Conservation (phyloP, 2,888 invertebrate genomes). For the Synergus laeviventris region DNA sequence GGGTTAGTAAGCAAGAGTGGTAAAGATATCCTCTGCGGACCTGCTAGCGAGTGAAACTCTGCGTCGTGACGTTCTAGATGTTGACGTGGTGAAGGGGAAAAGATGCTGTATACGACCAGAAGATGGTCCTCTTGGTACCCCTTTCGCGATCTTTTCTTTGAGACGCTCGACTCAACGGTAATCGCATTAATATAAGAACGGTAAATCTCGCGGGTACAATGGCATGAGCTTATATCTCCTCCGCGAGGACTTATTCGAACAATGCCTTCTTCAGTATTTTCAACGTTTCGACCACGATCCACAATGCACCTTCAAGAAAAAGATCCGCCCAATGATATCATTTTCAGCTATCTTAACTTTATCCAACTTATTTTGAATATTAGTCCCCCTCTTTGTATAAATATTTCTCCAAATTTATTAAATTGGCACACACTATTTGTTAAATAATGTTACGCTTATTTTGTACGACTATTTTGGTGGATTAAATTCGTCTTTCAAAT, state of each 20-base stretch:
- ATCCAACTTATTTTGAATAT: conserved; percentile 1
- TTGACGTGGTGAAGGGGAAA: conserved; percentile 50
- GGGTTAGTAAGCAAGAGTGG: conserved; percentile 42
- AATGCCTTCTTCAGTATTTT: conserved; percentile 47
- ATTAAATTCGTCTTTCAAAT: not conserved
- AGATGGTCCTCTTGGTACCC: conserved; percentile 51
- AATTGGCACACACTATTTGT: not conserved
- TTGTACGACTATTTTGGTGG: no score
- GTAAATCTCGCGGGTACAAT: conserved; percentile 68
- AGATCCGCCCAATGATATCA: not conserved
- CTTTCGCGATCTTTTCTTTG: conserved; percentile 53
- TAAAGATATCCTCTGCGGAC: conserved; percentile 47
- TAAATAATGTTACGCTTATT: no score
- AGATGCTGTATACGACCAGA: conserved; percentile 51
- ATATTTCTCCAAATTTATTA: not conserved
- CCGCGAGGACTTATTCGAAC: conserved; percentile 50
- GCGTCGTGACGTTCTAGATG: conserved; percentile 44
- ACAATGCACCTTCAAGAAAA: conserved; percentile 17
- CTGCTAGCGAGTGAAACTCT: conserved; percentile 43
- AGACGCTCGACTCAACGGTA: conserved; percentile 58
- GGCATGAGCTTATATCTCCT: conserved; percentile 53
- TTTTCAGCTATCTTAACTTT: not conserved
- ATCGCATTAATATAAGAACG: conserved; percentile 72
- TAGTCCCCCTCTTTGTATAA: not conserved
- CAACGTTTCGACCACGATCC: conserved; percentile 43